phyloP scores from a whole-genome alignment of 2,113 vertebrate species.

The Puntigrus tetrazona region DNA sequence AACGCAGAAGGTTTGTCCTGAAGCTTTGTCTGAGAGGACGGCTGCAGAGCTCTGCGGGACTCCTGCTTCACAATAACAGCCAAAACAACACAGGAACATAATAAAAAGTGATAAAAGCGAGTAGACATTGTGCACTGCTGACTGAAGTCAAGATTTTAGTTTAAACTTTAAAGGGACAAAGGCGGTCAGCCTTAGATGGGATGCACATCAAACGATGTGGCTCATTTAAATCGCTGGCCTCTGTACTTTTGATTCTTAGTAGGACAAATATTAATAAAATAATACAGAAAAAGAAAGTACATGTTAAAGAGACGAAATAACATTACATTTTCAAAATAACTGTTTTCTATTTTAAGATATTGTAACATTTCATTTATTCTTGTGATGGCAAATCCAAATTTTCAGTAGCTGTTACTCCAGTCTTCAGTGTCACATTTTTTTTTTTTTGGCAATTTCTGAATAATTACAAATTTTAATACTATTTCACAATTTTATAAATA shows the following conservation, averaged over 20 bases:
- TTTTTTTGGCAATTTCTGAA: too few species aligned
- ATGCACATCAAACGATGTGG: neutral
- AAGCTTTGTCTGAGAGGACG: constrained; percentile 5
- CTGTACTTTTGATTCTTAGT: neutral
- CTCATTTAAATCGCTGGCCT: neutral
- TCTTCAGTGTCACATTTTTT: too few species aligned
- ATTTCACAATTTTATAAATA: too few species aligned
- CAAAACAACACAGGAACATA: constrained; percentile 33
- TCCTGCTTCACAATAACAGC: constrained; percentile 22
- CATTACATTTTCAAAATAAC: too few species aligned
- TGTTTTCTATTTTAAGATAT: too few species aligned
- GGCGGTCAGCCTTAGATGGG: neutral
- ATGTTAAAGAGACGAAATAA: neutral
- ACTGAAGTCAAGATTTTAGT: neutral
- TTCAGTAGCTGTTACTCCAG: too few species aligned
- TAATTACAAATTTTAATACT: too few species aligned
- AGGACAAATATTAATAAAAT: neutral
- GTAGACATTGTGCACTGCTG: neutral
- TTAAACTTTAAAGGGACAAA: neutral
- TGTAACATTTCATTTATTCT: too few species aligned
- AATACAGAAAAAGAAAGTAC: neutral
- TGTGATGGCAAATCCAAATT: too few species aligned
- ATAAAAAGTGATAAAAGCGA: constrained; percentile 24
- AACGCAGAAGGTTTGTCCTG: constrained; percentile 19
- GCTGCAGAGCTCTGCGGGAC: constrained; percentile 27